Conservation (phyloP, 2,888 invertebrate species). For the Cordylochernes scorpioides region DNA sequence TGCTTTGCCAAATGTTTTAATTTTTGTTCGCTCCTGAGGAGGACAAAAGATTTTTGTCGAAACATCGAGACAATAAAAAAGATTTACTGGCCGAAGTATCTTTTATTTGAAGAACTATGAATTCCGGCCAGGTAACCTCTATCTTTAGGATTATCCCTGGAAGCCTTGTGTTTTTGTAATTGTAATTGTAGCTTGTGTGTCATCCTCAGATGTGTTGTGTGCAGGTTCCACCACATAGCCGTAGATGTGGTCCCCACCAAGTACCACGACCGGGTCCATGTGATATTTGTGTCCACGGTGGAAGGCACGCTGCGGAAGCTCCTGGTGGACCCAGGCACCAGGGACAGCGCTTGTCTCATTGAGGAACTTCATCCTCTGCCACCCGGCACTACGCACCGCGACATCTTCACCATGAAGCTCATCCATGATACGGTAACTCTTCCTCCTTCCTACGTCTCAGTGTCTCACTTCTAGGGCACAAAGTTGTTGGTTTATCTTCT, state of each 20-base stretch:
- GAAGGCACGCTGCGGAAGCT: slow-evolving; percentile 51
- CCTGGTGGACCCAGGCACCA: slow-evolving; percentile 37
- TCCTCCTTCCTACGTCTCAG: neutral
- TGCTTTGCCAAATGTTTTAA: too few relatives aligned
- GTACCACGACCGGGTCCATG: slow-evolving; percentile 35
- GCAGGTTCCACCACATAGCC: slow-evolving; percentile 31
- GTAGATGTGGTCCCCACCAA: slow-evolving; percentile 52
- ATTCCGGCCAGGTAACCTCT: too few relatives aligned
- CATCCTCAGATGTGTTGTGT: too few relatives aligned
- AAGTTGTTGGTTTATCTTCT: too few relatives aligned
- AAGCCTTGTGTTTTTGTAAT: too few relatives aligned
- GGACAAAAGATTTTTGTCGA: too few relatives aligned
- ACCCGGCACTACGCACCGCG: slow-evolving; percentile 35
- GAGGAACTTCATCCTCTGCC: slow-evolving; percentile 49
- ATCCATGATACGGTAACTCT: slow-evolving; percentile 33
- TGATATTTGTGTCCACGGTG: slow-evolving; percentile 51
- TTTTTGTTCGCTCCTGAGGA: too few relatives aligned
- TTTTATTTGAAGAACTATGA: too few relatives aligned
- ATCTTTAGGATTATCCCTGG: too few relatives aligned
- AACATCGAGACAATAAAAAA: too few relatives aligned
- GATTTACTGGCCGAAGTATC: too few relatives aligned
- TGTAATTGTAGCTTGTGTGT: neutral
- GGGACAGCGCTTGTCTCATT: slow-evolving; percentile 45
- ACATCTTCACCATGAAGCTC: slow-evolving; percentile 32
- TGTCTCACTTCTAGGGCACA: neutral